Evolutionary conservation across 2,797 vertebrate species (phyloP), one percentile per base, ranked within the genome.

Genomic region (Gila robusta): DNA sequence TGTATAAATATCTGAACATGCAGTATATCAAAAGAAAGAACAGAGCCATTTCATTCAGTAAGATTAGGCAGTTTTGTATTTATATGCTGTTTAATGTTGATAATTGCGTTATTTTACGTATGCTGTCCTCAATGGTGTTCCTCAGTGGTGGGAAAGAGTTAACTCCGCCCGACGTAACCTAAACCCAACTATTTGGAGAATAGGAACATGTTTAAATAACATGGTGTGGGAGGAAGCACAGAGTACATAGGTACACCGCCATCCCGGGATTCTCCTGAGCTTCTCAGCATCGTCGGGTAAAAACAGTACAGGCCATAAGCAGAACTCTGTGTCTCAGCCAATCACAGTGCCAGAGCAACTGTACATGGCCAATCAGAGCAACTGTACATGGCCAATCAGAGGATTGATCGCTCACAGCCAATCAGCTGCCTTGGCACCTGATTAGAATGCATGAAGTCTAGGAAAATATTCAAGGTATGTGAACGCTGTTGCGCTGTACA

Each of bases 231-330:
- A 44, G 41, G 41, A 44, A 10, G 9, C 41, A 44, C 10, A 44
- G 69, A 56, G 56, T 10, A 10, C 54, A 62, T 85, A 32, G 23
- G 8, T 85, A 62, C 52, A n/a, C 12, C 16, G 26, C 16, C 23
- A 41, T 87, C 69, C 72, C 3, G 16, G 69, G 74, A 81, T 52
- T 7, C n/a, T 88, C 76, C 32, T 62, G 72, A 16, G 85, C 49
- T 90, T 89, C 81, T 85, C 59, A 71, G 79, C 77, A 76, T 62
- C 21, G 10, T 23, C 72, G 0, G 70, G 52, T 77, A 84, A 47
- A 47, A 81, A 88, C 80, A 81, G 66, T 28, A 56, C 35, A 78
- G 79, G 66, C 47, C 76, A 69, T 54, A 88, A 84, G 77, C 21
- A 87, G n/a, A 76, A 35, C 35, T 32, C 19, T 32, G n/a, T 66